These are phyloP conservation scores for Carollia perspicillata DNA, from an alignment of 2,113 vertebrate genomes.

Conservation along the genomic window DNA sequence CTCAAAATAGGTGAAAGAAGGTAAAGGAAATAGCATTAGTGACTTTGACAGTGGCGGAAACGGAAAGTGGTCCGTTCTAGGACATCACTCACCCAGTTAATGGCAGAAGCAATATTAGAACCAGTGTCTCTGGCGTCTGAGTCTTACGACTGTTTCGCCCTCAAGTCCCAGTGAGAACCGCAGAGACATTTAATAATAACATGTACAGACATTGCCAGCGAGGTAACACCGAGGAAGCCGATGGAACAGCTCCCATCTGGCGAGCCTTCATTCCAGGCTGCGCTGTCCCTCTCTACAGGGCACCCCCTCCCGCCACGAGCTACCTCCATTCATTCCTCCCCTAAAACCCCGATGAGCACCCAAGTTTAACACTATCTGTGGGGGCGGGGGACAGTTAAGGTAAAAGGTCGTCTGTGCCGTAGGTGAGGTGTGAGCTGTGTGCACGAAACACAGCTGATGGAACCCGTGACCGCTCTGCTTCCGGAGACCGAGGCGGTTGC, in stretches of 20 bases:
- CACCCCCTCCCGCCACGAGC: accelerated
- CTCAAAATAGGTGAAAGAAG: neutral
- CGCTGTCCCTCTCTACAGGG: neutral
- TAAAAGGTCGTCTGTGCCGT: accelerated
- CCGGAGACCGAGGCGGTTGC: neutral
- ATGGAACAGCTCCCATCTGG: neutral
- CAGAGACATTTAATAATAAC: neutral
- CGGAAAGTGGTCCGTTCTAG: neutral
- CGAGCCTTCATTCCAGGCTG: too few relatives aligned
- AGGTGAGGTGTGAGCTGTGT: neutral
- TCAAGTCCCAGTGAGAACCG: neutral
- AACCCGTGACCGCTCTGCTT: accelerated
- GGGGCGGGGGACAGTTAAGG: neutral
- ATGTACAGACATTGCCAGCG: accelerated
- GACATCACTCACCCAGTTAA: neutral
- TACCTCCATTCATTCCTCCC: neutral
- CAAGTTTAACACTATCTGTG: too few relatives aligned
- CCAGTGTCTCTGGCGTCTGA: neutral
- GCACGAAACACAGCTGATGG: too few relatives aligned
- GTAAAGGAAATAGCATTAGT: neutral
- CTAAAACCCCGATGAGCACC: accelerated
- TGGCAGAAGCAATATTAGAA: neutral
- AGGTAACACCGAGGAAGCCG: neutral
- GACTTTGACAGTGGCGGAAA: neutral
- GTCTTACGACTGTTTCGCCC: neutral